Percentiles rank a stretch among this genome's conserved stretches.
phyloP scores from a whole-genome alignment of 2,113 vertebrate genomes.

The Vanacampus margaritifer region DNA sequence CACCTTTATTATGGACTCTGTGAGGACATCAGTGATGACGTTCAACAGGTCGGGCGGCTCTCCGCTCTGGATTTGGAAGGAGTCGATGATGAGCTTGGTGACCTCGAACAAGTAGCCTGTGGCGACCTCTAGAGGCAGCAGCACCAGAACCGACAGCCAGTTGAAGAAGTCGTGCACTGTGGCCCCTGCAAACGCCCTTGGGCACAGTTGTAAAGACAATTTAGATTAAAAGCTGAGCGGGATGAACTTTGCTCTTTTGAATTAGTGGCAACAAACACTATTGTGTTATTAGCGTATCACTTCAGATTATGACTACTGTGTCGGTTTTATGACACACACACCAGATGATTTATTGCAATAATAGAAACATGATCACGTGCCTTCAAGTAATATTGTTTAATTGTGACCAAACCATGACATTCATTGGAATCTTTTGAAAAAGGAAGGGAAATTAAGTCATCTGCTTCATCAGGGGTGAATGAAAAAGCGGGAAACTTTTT shows the following conservation, averaged over 20 bases:
- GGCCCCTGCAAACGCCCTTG: constrained; percentile 92
- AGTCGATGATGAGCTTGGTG: constrained; percentile 77
- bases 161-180: constrained; percentile 97
- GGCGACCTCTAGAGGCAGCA: constrained; percentile 83
- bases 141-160: constrained; percentile 88
- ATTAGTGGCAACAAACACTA: not conserved
- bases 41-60: constrained; percentile 88
- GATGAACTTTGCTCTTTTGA: constrained; percentile 3
- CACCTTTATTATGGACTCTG: constrained; percentile 88
- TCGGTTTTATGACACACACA: not conserved
- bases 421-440: not conserved
- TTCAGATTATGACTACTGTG: not conserved
- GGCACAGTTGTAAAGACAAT: not conserved
- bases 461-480: no score
- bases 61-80: constrained; percentile 82
- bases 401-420: not conserved
- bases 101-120: constrained; percentile 81
- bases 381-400: not conserved
- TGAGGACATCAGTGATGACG: constrained; percentile 90
- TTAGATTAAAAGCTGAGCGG: not conserved
- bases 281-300: no score
- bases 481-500: no score
- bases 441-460: not conserved
- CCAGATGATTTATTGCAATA: not conserved
- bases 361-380: not conserved